These are phyloP conservation scores for Pogonomyrmex barbatus DNA, from an alignment of 1,140 invertebrate genomes.

Conservation along the genomic window DNA sequence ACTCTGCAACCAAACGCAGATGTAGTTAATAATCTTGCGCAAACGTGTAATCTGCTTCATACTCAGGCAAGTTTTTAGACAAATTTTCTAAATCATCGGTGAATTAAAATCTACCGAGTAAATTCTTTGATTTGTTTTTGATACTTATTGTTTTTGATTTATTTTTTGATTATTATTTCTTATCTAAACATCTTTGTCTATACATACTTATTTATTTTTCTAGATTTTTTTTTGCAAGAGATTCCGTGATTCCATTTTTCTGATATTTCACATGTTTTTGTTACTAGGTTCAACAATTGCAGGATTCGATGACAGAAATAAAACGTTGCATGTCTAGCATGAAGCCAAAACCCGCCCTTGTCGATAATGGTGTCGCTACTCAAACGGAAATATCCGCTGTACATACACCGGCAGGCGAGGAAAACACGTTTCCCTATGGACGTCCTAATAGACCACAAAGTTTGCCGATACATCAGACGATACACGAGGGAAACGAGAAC, in stretches of 20 bases:
- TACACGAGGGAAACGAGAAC: constrained; percentile 82
- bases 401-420: constrained; percentile 88
- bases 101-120: background rate
- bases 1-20: constrained; percentile 84
- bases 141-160: too few relatives aligned
- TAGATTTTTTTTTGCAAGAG: background rate
- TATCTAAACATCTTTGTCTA: too few relatives aligned
- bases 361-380: constrained; percentile 88
- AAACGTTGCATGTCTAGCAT: constrained; percentile 89
- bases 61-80: constrained; percentile 77
- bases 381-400: constrained; percentile 93
- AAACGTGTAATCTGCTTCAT: constrained; percentile 86
- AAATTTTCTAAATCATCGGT: background rate
- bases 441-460: constrained; percentile 81
- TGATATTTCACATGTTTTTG: background rate
- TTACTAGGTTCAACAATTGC: constrained; percentile 89
- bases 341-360: constrained; percentile 82
- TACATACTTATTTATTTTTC: too few relatives aligned
- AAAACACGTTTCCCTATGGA: constrained; percentile 82
- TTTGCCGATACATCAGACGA: constrained; percentile 82
- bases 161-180: too few relatives aligned
- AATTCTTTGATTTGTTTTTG: background rate
- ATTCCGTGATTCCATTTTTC: background rate
- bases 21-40: constrained; percentile 87
- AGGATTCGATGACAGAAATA: constrained; percentile 92